phyloP scores from a whole-genome alignment of 2,888 invertebrate genomes.

The Tetropium fuscum region DNA sequence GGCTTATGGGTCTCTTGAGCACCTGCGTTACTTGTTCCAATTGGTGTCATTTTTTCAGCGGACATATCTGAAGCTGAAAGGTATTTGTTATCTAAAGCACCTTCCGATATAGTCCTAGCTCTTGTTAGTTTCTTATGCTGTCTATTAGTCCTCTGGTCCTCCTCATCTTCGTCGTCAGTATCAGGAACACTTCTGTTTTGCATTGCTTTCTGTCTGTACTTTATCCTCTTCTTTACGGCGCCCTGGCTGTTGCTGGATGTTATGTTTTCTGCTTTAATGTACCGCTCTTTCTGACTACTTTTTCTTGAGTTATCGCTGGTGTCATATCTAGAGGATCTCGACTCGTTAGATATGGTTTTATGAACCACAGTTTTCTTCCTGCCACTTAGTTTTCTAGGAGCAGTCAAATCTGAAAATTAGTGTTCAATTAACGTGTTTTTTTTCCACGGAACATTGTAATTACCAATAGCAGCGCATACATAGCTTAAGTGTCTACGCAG shows the following conservation, averaged over 20 bases:
- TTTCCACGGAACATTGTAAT: background rate
- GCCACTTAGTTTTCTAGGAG: slow-evolving; percentile 52
- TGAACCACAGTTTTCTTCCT: slow-evolving; percentile 50
- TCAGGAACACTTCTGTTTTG: slow-evolving; percentile 52
- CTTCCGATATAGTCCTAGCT: slow-evolving; percentile 50
- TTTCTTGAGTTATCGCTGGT: slow-evolving; percentile 40
- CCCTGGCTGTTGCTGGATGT: slow-evolving; percentile 51
- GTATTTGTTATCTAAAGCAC: slow-evolving; percentile 27
- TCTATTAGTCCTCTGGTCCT: slow-evolving; percentile 34
- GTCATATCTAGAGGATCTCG: slow-evolving; percentile 43
- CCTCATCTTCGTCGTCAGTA: slow-evolving; percentile 56
- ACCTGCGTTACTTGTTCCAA: slow-evolving; percentile 31
- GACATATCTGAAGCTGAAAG: too few species aligned
- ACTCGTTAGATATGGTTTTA: slow-evolving; percentile 49
- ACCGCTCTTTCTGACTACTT: slow-evolving; percentile 41
- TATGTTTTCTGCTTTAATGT: slow-evolving; percentile 45
- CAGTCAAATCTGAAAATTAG: slow-evolving; percentile 55
- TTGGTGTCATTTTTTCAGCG: too few species aligned
- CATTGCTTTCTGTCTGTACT: slow-evolving; percentile 57
- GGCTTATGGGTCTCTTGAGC: slow-evolving; percentile 21
- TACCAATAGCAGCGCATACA: slow-evolving; percentile 64
- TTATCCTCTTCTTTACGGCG: slow-evolving; percentile 59
- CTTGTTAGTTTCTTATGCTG: slow-evolving; percentile 51
- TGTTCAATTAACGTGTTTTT: background rate
- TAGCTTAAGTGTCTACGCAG: slow-evolving; percentile 63